Base-by-base conservation (phyloP, 2,797 vertebrate species). In the Buceros bicornis region DNA sequence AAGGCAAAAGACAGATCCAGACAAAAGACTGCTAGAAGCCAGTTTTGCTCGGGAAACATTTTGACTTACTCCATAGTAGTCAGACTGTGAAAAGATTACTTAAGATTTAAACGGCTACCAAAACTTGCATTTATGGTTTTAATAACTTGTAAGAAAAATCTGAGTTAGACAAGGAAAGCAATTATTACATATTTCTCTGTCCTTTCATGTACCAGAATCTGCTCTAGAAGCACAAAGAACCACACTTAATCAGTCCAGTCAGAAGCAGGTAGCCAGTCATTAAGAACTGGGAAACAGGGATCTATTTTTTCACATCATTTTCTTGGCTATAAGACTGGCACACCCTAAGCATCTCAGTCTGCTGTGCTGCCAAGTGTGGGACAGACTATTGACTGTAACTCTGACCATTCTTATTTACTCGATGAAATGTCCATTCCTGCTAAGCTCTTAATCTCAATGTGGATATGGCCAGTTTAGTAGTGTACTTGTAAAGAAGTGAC, bases 401-500 rank as follows among this genome's bases (percentile, higher is more conserved):
- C 87, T 90, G 72, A 29, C 85, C 82, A 86, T 62, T 89, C 70
- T 93, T 96, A 85, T 96, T 93, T 96, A 91, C 80, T 42, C 94
- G 77, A 82, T 93, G 74, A 97, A 94, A 95, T 72, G 89, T 88
- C 87, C 80, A 72, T 86, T 95, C 62, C 93, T 78, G 35, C 58
- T 96, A 95, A 97, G 58, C 93, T 90, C 65, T 95, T 97, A 91
- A 95, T 94, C 96, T 96, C 93, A 69, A 20, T 62, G 95, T 45
- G 87, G 95, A 86, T 94, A 73, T 82, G 87, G 54, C 25, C 76
- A 83, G 80, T 93, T 94, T 88, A 92, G 84, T 42, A 67, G 25
- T 47, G 80, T 42, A 76, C 53, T 79, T 95, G 82, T 92, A 81
- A 91, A 92, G 84, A 85, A 69, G 54, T 81, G 76, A 91, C 87